Conservation (phyloP, 1,140 invertebrate genomes). For the Hycleus phaleratus region DNA sequence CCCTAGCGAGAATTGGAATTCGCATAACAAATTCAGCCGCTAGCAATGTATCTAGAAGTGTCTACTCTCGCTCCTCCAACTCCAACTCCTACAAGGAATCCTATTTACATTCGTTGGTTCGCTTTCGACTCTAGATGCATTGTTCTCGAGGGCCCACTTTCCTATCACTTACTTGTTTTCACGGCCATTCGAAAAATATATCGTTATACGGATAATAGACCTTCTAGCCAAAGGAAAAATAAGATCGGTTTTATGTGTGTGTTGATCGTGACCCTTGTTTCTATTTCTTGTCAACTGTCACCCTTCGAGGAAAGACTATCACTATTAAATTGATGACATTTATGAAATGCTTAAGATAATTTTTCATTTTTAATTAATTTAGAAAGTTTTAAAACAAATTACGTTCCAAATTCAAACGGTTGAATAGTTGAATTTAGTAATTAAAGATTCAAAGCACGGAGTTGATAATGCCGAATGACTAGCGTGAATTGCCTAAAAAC, state of each 20-base stretch:
- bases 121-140: slow-evolving; percentile 19
- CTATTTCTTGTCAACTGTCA: no score
- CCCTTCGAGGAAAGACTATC: no score
- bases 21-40: slow-evolving; percentile 20
- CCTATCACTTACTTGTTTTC: slow-evolving; percentile 32
- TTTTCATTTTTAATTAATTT: no score
- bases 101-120: slow-evolving; percentile 26
- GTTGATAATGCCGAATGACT: no score
- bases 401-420: no score
- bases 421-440: no score
- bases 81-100: slow-evolving; percentile 13
- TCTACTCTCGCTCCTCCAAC: slow-evolving; percentile 3
- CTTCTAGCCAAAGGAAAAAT: slow-evolving; percentile 15
- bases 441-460: no score
- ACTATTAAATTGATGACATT: no score
- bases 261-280: neutral
- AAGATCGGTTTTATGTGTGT: slow-evolving; percentile 11
- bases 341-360: no score
- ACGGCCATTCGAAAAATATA: slow-evolving; percentile 28
- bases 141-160: slow-evolving; percentile 27
- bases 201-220: slow-evolving; percentile 23
- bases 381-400: no score
- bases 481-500: no score
- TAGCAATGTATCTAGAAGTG: slow-evolving; percentile 19
- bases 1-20: slow-evolving; percentile 13